Base-by-base conservation (phyloP, 2,113 vertebrate genomes). In the Sebastes fasciatus region DNA sequence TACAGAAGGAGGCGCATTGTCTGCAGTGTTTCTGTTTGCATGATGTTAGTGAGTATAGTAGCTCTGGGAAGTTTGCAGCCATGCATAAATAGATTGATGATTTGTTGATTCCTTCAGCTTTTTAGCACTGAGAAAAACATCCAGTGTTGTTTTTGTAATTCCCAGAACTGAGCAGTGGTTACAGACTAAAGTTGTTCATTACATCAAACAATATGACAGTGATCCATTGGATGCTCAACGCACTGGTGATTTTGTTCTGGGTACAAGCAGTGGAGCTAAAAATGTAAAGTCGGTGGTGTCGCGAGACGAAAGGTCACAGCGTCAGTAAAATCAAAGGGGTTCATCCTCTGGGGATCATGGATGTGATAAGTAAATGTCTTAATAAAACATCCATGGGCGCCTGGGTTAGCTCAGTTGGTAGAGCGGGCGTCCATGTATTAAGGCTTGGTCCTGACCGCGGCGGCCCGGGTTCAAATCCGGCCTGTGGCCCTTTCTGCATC, bases 71-170 rank as follows among this genome's bases (percentile, higher is more conserved):
- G 42, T 4, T n/a, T n/a, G 54, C 40, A 51, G 55, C 72, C 46
- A 14, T 10, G 9, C 61, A 23, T 17, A 55, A 19, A 69, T 72
- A 6, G 6, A 23, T 21, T 8, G 43, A 72, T 51, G 26, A 52
- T 71, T 55, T 61, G 21, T 55, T 86, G 62, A 43, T 83, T 82
- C 13, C 0, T 42, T 63, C 7, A 14, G 45, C 64, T 58, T 51
- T 34, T 72, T 10, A 61, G 62, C 43, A 21, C 16, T 4, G 23
- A 74, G 23, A 45, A 13, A 42, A 21, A 40, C 40, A 21, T 17
- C 16, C 52, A 43, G 10, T 23, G 16, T 52, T 34, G n/a, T 19
- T 72, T 0, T 54, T 34, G 8, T 60, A 77, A 60, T 71, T 19
- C n/a, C 1, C 3, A 34, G 45, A 10, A 51, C 5, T 45, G 51